Evolutionary conservation across 2,113 vertebrate genomes (phyloP), one percentile per base, ranked within the genome.

Genomic region (Tretioscincus oriximinensis): DNA sequence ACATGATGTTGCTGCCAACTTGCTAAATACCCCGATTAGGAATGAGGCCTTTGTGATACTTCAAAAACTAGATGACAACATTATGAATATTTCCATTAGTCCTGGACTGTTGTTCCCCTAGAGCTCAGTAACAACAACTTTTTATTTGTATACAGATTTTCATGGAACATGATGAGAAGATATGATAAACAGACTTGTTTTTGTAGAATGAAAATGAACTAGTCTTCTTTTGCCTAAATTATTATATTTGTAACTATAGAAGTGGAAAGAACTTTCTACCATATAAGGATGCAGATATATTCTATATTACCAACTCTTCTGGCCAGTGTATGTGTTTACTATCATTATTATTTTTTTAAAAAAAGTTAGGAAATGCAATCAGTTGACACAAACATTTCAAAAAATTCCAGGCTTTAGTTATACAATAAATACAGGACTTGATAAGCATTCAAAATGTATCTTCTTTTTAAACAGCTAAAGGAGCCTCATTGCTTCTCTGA

Each of bases 291-390:
- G 69, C 24, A 20, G 45, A 83, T 84, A 70, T 47, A 8, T 35
- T 60, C 29, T 67, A 74, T 71, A 80, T 72, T 35, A 51, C 63
- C 49, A 7, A 9, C 18, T 74, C 29, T 41, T 63, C 75, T 67
- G 73, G 20, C 29, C 26, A 21, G 11, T 3, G 1, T 41, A 75
- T 73, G 22, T 14, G 24, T n/a, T 82, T 83, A 61, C 68, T 73
- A 41, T 9, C 35, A 5, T 2, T 41, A 7, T 63, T 47, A 8
- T 31, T 85, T 18, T 26, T 77, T 77, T 81, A 66, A 66, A 66
- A 66, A 66, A 66, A 35, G 49, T 22, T 86, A 65, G 70, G 66
- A 92, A 81, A 70, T 87, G 73, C n/a, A 73, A 85, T 72, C n/a
- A 78, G 82, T 29, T 72, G 77, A 35, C 76, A 78, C 88, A 82